Percentiles rank a stretch among this genome's conserved stretches.
phyloP scores from a whole-genome alignment of 2,113 vertebrate species.

The Hipposideros armiger region DNA sequence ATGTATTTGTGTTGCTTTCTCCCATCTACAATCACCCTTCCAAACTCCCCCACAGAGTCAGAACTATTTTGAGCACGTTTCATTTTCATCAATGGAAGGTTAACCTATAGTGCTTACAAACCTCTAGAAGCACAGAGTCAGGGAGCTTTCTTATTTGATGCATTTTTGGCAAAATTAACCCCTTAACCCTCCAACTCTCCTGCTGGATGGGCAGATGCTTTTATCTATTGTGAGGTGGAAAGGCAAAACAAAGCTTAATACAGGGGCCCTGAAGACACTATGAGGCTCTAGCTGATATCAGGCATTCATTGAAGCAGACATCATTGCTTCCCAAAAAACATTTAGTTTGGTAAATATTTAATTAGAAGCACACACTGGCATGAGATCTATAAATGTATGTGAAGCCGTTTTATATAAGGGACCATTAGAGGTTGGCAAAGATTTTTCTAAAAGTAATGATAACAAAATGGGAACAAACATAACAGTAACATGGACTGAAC shows the following conservation, averaged over 20 bases:
- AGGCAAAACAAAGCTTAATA: slow-evolving; percentile 6
- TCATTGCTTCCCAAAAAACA: not conserved
- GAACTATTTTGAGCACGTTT: slow-evolving; percentile 57
- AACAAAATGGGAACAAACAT: not conserved
- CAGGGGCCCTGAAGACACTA: not conserved
- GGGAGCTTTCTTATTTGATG: not conserved
- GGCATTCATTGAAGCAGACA: not conserved
- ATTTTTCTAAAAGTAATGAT: slow-evolving; percentile 51
- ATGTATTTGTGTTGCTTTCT: slow-evolving; percentile 49
- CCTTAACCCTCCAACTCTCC: not conserved
- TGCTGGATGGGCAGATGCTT: not conserved
- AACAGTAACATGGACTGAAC: slow-evolving; percentile 42
- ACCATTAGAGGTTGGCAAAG: not conserved
- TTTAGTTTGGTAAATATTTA: slow-evolving; percentile 22
- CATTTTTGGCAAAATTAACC: not conserved
- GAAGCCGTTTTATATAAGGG: slow-evolving; percentile 37
- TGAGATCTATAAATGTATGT: not conserved
- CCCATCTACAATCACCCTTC: slow-evolving; percentile 16
- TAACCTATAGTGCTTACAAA: slow-evolving; percentile 39
- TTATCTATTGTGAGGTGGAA: slow-evolving; percentile 21
- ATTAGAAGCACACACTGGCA: not conserved
- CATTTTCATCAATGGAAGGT: slow-evolving; percentile 68
- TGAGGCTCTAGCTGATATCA: not conserved
- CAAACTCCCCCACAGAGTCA: not conserved
- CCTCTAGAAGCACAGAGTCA: not conserved